Evolutionary conservation across 2,797 vertebrate species (phyloP).

Genomic region (Oryzias dopingdopingensis): DNA sequence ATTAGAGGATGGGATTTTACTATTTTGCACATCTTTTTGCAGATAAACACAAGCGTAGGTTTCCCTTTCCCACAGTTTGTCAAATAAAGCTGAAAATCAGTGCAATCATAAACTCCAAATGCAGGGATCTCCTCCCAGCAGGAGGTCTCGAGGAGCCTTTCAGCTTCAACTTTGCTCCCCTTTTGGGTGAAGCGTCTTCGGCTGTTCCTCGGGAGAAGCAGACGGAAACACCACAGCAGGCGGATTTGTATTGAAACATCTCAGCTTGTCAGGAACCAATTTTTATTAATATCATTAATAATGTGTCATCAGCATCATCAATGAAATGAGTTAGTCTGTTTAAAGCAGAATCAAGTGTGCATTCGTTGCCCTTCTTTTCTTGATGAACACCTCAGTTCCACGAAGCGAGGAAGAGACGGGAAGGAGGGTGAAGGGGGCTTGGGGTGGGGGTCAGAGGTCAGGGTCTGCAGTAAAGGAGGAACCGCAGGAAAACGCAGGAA

Average conservation of each 20-base stretch:
- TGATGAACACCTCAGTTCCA: slow-evolving; percentile 86
- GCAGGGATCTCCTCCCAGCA: no score
- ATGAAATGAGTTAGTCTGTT: slow-evolving; percentile 82
- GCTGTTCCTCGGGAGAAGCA: no score
- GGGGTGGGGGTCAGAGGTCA: slow-evolving; percentile 37
- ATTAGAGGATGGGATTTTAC: no score
- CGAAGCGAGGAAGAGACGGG: slow-evolving; percentile 84
- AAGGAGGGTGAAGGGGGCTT: slow-evolving; percentile 22
- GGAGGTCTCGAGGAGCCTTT: no score
- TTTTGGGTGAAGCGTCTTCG: no score
- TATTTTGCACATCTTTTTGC: no score
- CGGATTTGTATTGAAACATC: slow-evolving; percentile 74
- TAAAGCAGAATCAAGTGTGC: slow-evolving; percentile 80
- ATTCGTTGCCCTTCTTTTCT: slow-evolving; percentile 80
- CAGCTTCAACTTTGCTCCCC: no score
- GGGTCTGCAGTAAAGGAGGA: slow-evolving; percentile 77
- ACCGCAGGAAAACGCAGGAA: slow-evolving; percentile 80
- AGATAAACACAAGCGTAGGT: no score
- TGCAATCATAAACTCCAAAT: no score
- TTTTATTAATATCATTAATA: slow-evolving; percentile 81
- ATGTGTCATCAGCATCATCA: slow-evolving; percentile 81
- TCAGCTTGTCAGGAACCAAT: slow-evolving; percentile 81
- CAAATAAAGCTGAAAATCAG: no score
- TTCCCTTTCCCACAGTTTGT: no score
- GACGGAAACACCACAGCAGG: slow-evolving; percentile 62